These are phyloP conservation scores for Meleagris gallopavo DNA, from an alignment of 2,113 vertebrate species.

Conservation along the genomic window DNA sequence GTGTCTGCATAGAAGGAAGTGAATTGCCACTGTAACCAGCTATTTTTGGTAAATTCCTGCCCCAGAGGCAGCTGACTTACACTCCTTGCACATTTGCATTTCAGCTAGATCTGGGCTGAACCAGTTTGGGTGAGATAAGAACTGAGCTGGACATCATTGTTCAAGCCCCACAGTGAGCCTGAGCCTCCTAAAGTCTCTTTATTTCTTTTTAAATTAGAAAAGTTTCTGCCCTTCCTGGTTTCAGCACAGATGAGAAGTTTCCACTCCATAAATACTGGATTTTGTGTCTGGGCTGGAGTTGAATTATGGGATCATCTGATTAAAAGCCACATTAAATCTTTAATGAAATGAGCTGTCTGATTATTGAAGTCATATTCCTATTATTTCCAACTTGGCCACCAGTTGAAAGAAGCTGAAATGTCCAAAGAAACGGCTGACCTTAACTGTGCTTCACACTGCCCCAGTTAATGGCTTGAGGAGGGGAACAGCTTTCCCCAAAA, in stretches of 20 bases:
- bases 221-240: background rate
- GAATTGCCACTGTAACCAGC: background rate
- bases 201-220: background rate
- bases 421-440: background rate
- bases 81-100: background rate
- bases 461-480: background rate
- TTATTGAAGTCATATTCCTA: constrained; percentile 16
- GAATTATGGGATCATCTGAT: constrained; percentile 39
- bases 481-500: background rate
- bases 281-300: background rate
- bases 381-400: constrained; percentile 18
- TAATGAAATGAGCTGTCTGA: constrained; percentile 36
- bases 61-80: background rate
- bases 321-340: constrained; percentile 10
- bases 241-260: background rate
- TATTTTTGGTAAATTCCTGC: background rate
- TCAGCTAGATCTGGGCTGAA: background rate
- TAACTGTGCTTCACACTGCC: background rate
- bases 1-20: background rate
- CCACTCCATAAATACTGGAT: constrained; percentile 24
- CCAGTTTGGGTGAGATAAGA: background rate
- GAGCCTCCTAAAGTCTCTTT: background rate
- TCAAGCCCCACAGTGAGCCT: background rate
- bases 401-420: background rate
- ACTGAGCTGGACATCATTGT: background rate